A percentile compares a stretch with the other conserved stretches of the same genome.
Conservation (phyloP, 2,113 vertebrate species). For the Eleginops maclovinus region DNA sequence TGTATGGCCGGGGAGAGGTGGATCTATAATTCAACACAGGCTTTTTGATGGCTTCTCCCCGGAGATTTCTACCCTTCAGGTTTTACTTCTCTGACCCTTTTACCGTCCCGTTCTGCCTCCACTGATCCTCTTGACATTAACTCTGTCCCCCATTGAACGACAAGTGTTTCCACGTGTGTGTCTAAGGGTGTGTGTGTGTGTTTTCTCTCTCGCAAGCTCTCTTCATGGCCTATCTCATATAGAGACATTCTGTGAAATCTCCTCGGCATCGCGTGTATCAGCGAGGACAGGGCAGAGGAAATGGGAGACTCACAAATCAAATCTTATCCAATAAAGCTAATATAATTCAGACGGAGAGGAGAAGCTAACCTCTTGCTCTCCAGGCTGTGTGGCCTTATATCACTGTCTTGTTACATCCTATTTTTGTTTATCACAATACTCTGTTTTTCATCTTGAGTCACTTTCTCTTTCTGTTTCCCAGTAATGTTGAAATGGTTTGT, state of each 20-base stretch:
- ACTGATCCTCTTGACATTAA: constrained; percentile 31
- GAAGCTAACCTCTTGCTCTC: constrained; percentile 11
- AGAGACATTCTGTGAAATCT: constrained; percentile 47
- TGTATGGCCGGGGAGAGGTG: not conserved
- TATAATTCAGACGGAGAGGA: constrained; percentile 46
- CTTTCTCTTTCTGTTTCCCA: not conserved
- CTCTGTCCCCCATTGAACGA: constrained; percentile 15
- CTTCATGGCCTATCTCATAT: constrained; percentile 21
- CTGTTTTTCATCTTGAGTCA: not conserved
- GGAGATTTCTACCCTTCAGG: constrained; percentile 26
- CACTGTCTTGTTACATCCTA: not conserved
- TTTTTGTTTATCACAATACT: not conserved
- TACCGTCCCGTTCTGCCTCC: constrained; percentile 16
- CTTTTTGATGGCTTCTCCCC: constrained; percentile 55
- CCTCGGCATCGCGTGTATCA: constrained; percentile 5
- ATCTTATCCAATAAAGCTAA: constrained; percentile 68
- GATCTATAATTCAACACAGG: constrained; percentile 63
- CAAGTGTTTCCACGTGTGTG: constrained; percentile 1
- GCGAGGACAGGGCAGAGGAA: constrained; percentile 35
- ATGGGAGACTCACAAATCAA: constrained; percentile 54
- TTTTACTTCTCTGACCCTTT: constrained; percentile 42
- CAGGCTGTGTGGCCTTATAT: constrained; percentile 23
- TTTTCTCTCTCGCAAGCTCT: constrained; percentile 18
- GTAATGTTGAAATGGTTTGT: not conserved
- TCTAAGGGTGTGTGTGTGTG: not conserved